These are phyloP conservation scores for Grus americana DNA, from an alignment of 2,113 vertebrate genomes.

Conservation along the genomic window DNA sequence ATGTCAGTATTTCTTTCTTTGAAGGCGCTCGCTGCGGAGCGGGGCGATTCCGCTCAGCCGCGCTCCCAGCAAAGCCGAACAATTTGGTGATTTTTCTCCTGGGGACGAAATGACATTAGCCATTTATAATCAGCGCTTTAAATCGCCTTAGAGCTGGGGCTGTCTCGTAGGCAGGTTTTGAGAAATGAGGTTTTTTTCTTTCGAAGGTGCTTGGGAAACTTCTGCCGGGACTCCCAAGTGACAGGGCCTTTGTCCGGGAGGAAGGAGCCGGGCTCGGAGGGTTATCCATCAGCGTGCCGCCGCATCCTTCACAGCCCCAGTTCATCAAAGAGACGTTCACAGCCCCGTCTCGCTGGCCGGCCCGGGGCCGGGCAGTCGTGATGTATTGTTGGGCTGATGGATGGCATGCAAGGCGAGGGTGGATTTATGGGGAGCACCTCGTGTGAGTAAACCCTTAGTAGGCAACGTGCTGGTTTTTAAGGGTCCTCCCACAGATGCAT, in stretches of 20 bases:
- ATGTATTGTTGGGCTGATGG: conserved; percentile 25
- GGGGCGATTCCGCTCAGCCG: background rate
- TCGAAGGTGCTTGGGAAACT: conserved; percentile 71
- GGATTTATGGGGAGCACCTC: conserved; percentile 62
- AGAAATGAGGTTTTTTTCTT: conserved; percentile 41
- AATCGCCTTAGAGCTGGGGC: background rate
- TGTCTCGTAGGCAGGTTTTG: conserved; percentile 20
- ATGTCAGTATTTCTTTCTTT: background rate
- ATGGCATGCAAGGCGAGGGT: background rate
- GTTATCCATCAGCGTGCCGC: conserved; percentile 30
- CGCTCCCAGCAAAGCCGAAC: background rate
- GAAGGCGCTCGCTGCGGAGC: background rate
- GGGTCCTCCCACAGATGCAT: background rate
- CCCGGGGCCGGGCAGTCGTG: conserved; percentile 15
- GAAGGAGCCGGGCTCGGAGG: conserved; percentile 9
- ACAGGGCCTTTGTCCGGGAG: conserved; percentile 50
- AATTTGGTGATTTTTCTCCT: conserved; percentile 9
- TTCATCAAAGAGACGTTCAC: conserved; percentile 59
- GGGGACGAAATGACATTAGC: background rate
- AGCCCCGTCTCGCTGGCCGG: conserved; percentile 35
- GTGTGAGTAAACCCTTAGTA: conserved; percentile 63
- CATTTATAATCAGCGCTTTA: conserved; percentile 22
- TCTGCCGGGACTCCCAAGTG: conserved; percentile 27
- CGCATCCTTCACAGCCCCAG: conserved; percentile 16
- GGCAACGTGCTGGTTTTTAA: conserved; percentile 44